Percentiles rank a stretch among this genome's conserved stretches.
Evolutionary conservation across 2,888 invertebrate species (phyloP).

Genomic region (Halictus ligatus): DNA sequence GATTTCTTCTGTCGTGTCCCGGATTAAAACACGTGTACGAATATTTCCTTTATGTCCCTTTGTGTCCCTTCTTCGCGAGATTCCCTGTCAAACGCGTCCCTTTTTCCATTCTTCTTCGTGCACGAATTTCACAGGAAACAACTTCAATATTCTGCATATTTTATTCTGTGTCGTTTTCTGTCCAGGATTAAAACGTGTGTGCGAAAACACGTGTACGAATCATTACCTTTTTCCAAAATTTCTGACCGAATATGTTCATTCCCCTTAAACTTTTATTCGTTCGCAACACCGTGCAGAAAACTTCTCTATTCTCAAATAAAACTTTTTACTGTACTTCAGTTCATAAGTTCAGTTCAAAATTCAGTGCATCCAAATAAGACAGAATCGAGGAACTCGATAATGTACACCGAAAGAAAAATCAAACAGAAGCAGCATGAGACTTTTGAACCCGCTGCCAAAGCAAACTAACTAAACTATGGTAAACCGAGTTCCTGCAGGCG

Average conservation of each 20-base stretch:
- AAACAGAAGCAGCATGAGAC: background rate
- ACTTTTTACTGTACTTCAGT: too few species aligned
- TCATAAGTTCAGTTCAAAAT: too few species aligned
- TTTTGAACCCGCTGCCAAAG: background rate
- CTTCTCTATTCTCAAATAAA: too few species aligned
- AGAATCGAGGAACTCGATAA: too few species aligned
- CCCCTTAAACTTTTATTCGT: too few species aligned
- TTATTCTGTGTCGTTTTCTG: background rate
- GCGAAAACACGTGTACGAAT: too few species aligned
- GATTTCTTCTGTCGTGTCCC: background rate
- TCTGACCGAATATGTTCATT: too few species aligned
- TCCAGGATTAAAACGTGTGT: background rate
- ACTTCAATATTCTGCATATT: background rate
- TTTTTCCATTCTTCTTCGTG: background rate
- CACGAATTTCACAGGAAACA: background rate
- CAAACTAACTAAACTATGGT: background rate
- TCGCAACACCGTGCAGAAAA: too few species aligned
- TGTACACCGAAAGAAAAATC: too few species aligned
- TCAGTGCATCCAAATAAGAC: too few species aligned
- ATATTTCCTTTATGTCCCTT: background rate
- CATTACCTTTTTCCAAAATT: too few species aligned
- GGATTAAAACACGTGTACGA: constrained; percentile 3
- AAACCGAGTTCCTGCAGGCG: background rate
- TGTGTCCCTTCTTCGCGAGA: background rate
- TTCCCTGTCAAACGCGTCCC: background rate